phyloP scores from a whole-genome alignment of 2,797 vertebrate species.

The Catostomus latipinnis region DNA sequence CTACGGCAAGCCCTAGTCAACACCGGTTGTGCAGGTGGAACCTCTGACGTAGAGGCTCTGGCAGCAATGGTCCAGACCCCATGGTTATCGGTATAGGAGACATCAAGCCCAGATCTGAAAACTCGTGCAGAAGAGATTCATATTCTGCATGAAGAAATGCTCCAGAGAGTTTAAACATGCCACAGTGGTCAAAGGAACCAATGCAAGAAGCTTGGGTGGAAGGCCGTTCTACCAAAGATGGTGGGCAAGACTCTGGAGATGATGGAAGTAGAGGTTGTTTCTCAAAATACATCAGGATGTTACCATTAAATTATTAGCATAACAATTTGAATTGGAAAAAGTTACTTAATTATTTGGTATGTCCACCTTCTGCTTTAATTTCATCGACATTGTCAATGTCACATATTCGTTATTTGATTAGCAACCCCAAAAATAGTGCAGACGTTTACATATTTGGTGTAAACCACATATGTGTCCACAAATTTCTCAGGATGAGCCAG shows the following conservation, averaged over 20 bases:
- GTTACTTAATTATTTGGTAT: no score
- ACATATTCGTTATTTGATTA: no score
- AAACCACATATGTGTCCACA: neutral
- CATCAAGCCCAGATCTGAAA: constrained; percentile 63
- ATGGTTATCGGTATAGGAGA: constrained; percentile 67
- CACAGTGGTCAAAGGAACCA: constrained; percentile 78
- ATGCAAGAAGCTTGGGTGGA: constrained; percentile 67
- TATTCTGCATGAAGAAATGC: constrained; percentile 75
- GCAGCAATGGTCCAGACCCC: constrained; percentile 67
- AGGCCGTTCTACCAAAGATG: neutral
- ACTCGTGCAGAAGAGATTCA: constrained; percentile 72
- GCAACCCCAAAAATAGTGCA: no score
- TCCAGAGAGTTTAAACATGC: constrained; percentile 76
- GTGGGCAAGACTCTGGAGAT: constrained; percentile 66
- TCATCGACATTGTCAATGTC: no score
- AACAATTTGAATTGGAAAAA: no score
- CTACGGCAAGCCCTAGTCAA: constrained; percentile 62
- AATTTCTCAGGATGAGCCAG: constrained; percentile 61
- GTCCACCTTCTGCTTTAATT: no score
- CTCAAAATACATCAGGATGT: constrained; percentile 57
- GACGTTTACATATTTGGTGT: no score
- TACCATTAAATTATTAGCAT: constrained; percentile 52
- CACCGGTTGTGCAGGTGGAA: constrained; percentile 71
- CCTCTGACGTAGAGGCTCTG: constrained; percentile 70
- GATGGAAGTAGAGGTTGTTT: constrained; percentile 72